A percentile compares a stretch with the other conserved stretches of the same genome.
phyloP scores from a whole-genome alignment of 2,113 vertebrate species.

The Copsychus sechellarum region DNA sequence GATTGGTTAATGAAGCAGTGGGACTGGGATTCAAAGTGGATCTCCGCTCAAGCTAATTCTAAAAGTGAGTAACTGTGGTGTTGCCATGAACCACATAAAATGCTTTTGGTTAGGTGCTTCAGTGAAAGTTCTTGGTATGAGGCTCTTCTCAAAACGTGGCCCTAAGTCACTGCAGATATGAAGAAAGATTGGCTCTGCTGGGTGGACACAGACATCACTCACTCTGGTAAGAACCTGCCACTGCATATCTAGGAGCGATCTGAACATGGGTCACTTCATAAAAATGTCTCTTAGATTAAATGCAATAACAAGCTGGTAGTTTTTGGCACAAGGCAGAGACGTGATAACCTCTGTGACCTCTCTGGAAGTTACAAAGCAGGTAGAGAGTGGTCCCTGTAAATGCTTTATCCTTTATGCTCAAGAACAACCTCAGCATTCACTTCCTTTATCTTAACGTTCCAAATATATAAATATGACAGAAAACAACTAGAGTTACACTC shows the following conservation, averaged over 20 bases:
- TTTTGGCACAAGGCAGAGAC: neutral
- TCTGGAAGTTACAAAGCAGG: neutral
- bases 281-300: neutral
- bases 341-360: neutral
- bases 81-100: neutral
- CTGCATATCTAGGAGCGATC: neutral
- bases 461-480: neutral
- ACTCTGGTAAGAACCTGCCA: neutral
- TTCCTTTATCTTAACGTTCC: neutral
- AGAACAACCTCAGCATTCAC: neutral
- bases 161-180: neutral
- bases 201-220: neutral
- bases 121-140: neutral
- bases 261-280: neutral
- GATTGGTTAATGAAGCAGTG: neutral
- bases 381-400: neutral
- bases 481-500: neutral
- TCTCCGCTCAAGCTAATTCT: neutral
- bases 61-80: neutral
- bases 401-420: neutral
- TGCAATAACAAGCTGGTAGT: neutral
- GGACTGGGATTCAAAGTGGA: neutral
- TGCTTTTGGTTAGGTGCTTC: neutral
- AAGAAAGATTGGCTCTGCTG: rapidly evolving
- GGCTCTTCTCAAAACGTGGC: neutral